Evolutionary conservation across 2,113 vertebrate species (phyloP).

Genomic region (Myiozetetes cayanensis): DNA sequence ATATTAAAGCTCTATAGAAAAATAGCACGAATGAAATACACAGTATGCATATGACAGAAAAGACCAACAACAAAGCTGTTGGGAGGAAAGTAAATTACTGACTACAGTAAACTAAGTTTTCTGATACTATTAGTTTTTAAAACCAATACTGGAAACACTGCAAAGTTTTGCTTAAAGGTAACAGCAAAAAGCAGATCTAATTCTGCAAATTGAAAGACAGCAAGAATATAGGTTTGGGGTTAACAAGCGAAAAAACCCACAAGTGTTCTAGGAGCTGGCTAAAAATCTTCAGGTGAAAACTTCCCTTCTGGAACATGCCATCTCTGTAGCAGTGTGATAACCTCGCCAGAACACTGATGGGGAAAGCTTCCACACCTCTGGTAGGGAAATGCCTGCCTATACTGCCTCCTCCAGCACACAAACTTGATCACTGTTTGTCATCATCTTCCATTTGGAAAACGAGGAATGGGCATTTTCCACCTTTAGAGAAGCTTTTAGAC

Average conservation of each 20-base stretch:
- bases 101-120: not conserved
- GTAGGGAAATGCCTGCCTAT: not conserved
- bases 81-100: not conserved
- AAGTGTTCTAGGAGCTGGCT: not conserved
- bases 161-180: not conserved
- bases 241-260: not conserved
- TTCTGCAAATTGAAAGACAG: not conserved
- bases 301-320: not conserved
- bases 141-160: not conserved
- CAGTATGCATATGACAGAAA: not conserved
- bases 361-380: not conserved
- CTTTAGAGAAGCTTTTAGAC: not conserved
- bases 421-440: not conserved
- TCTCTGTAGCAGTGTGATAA: not conserved
- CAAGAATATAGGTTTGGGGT: not conserved
- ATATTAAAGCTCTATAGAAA: slow-evolving; percentile 8
- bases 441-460: not conserved
- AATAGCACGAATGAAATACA: not conserved
- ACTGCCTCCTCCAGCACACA: not conserved
- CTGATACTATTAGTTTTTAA: not conserved
- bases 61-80: not conserved
- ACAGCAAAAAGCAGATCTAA: not conserved
- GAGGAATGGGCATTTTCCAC: not conserved
- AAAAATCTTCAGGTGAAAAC: not conserved
- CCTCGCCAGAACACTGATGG: no score